phyloP scores from a whole-genome alignment of 1,140 invertebrate genomes.

The Drosophila pallidifrons region DNA sequence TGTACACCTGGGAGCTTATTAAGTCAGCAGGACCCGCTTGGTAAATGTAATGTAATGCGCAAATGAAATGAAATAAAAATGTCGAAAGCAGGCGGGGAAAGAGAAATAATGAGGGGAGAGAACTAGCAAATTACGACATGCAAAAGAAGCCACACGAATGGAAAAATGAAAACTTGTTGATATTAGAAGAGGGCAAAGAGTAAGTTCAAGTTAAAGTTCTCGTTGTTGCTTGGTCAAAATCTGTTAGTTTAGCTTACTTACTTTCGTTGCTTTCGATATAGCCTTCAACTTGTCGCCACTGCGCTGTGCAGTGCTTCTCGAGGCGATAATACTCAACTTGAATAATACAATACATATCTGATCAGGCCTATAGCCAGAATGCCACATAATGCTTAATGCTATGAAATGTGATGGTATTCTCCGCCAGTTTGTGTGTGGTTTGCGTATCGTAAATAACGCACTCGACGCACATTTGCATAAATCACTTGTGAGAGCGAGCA shows the following conservation, averaged over 20 bases:
- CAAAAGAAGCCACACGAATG: slow-evolving; percentile 24
- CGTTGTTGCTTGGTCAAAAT: neutral
- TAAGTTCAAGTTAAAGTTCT: slow-evolving; percentile 6
- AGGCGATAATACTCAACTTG: neutral
- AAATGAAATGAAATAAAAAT: slow-evolving; percentile 81
- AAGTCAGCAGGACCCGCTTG: slow-evolving; percentile 55
- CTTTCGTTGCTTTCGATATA: neutral
- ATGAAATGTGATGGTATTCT: slow-evolving; percentile 38
- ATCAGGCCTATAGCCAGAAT: neutral
- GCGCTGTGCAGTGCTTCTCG: neutral
- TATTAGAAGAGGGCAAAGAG: neutral
- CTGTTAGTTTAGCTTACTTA: neutral
- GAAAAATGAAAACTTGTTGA: slow-evolving; percentile 41
- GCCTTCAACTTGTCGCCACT: slow-evolving; percentile 1
- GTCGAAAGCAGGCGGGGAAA: slow-evolving; percentile 17
- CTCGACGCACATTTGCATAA: slow-evolving; percentile 62
- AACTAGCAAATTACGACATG: slow-evolving; percentile 34
- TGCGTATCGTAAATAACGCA: slow-evolving; percentile 56
- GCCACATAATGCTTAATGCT: slow-evolving; percentile 32
- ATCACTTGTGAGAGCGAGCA: slow-evolving; percentile 41
- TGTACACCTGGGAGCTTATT: slow-evolving; percentile 82
- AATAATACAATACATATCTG: slow-evolving; percentile 13
- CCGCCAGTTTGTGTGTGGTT: slow-evolving; percentile 34
- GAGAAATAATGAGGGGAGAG: slow-evolving; percentile 5
- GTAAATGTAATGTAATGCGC: slow-evolving; percentile 65